Conservation (phyloP, 2,113 vertebrate genomes). For the Lampris incognitus region DNA sequence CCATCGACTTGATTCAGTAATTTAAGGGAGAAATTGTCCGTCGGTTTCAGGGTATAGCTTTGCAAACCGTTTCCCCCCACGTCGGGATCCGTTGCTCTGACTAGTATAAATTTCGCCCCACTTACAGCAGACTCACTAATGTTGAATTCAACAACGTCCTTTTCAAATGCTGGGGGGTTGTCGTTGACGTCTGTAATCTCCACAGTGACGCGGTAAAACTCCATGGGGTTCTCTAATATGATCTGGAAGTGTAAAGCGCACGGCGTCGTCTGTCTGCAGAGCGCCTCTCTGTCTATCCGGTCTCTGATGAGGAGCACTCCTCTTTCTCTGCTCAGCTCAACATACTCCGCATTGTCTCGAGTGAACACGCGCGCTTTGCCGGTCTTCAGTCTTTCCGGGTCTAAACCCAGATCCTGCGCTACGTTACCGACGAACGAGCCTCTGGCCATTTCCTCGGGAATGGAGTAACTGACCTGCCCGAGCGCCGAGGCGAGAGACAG, state of each 20-base stretch:
- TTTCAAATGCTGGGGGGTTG: slow-evolving; percentile 69
- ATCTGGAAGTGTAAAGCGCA: slow-evolving; percentile 81
- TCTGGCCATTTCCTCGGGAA: slow-evolving; percentile 79
- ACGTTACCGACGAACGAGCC: slow-evolving; percentile 82
- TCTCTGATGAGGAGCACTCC: slow-evolving; percentile 75
- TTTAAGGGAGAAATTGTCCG: slow-evolving; percentile 71
- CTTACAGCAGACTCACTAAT: slow-evolving; percentile 72
- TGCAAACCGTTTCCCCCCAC: slow-evolving; percentile 79
- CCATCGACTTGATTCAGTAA: slow-evolving; percentile 61
- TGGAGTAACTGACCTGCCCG: slow-evolving; percentile 66
- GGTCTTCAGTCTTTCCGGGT: slow-evolving; percentile 62
- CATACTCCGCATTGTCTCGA: slow-evolving; percentile 71
- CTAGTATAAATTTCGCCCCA: slow-evolving; percentile 76
- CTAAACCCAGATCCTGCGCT: slow-evolving; percentile 76
- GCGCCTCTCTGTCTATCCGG: slow-evolving; percentile 78
- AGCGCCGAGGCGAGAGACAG: slow-evolving; percentile 16
- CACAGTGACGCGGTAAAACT: slow-evolving; percentile 77
- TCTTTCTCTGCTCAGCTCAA: slow-evolving; percentile 69
- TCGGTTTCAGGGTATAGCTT: slow-evolving; percentile 76
- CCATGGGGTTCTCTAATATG: slow-evolving; percentile 80
- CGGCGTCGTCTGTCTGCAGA: slow-evolving; percentile 74
- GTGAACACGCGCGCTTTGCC: slow-evolving; percentile 76
- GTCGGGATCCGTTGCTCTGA: slow-evolving; percentile 82
- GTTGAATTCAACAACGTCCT: slow-evolving; percentile 71
- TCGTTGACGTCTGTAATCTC: slow-evolving; percentile 74